Percentiles rank a stretch among this genome's conserved stretches.
These are phyloP conservation scores for Prochilodus magdalenae DNA, from an alignment of 2,113 vertebrate genomes.

Conservation along the genomic window DNA sequence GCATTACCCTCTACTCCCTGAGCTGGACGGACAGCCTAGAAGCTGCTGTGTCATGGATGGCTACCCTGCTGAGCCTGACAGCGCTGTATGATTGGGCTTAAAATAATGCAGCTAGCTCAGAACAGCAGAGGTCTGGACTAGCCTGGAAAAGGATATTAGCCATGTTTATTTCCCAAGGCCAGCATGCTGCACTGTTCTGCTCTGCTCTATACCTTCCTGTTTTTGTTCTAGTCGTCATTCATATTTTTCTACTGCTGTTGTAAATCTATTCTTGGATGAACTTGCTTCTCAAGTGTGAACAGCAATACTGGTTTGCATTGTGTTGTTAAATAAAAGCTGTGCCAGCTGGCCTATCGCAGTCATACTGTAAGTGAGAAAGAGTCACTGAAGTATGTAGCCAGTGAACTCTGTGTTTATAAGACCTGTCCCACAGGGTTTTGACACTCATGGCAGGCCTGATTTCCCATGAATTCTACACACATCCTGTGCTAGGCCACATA, in stretches of 20 bases:
- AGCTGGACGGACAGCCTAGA: slow-evolving; percentile 10
- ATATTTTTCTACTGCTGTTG: slow-evolving; percentile 7
- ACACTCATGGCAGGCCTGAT: slow-evolving; percentile 6
- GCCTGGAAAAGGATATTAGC: slow-evolving; percentile 14
- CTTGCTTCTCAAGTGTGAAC: slow-evolving; percentile 23
- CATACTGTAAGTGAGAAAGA: not conserved
- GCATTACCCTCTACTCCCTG: not conserved
- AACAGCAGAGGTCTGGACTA: slow-evolving; percentile 21
- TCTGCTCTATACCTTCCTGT: slow-evolving; percentile 37
- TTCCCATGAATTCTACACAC: slow-evolving; percentile 29
- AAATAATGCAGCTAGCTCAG: slow-evolving; percentile 42
- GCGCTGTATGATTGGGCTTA: slow-evolving; percentile 43
- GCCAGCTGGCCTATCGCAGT: not conserved
- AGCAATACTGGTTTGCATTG: slow-evolving; percentile 38
- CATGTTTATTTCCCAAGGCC: slow-evolving; percentile 38
- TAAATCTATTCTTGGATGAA: slow-evolving; percentile 11
- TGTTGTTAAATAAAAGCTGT: slow-evolving; percentile 26
- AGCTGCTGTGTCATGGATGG: slow-evolving; percentile 34
- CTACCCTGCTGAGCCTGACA: slow-evolving; percentile 46
- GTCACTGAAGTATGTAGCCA: not conserved
- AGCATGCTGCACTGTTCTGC: not conserved
- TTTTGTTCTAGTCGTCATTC: slow-evolving; percentile 42
- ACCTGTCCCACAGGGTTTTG: slow-evolving; percentile 7
- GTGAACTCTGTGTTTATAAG: not conserved
- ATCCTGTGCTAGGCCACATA: slow-evolving; percentile 5